phyloP scores from a whole-genome alignment of 1,140 invertebrate genomes.

The Stenopsyche tienmushanensis region DNA sequence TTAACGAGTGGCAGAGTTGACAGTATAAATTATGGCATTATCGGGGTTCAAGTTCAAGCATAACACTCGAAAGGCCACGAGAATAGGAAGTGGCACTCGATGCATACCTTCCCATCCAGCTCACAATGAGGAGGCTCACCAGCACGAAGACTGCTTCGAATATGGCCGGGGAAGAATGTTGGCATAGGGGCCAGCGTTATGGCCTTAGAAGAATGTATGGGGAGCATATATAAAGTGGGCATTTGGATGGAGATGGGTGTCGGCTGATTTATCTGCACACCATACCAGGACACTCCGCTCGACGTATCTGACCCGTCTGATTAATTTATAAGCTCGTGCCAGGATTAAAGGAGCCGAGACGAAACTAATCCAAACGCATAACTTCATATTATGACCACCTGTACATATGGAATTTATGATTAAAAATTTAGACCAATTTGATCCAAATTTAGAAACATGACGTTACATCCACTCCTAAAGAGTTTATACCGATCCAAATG shows the following conservation, averaged over 20 bases:
- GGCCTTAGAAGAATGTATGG: background rate
- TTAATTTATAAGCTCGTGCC: conserved; percentile 33
- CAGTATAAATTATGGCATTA: conserved; percentile 32
- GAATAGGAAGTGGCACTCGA: conserved; percentile 20
- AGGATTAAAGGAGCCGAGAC: background rate
- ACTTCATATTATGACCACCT: too few relatives aligned
- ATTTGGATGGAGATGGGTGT: conserved; percentile 19
- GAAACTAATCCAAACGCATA: too few relatives aligned
- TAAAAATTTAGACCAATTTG: too few relatives aligned
- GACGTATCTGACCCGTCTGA: conserved; percentile 6
- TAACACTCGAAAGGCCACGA: conserved; percentile 23
- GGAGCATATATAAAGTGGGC: conserved; percentile 1
- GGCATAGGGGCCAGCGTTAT: background rate
- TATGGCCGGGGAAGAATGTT: conserved; percentile 18
- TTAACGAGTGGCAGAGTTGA: conserved; percentile 25
- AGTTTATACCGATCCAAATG: too few relatives aligned
- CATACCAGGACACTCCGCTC: too few relatives aligned
- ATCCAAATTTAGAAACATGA: too few relatives aligned
- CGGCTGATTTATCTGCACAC: conserved; percentile 33
- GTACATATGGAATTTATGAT: too few relatives aligned
- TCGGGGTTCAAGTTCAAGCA: conserved; percentile 33
- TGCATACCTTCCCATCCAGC: conserved; percentile 22
- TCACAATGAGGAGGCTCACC: background rate
- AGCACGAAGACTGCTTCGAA: background rate
- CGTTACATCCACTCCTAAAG: too few relatives aligned